These are phyloP conservation scores for Myrmophylax atrothorax DNA, from an alignment of 2,113 vertebrate genomes.

Conservation along the genomic window DNA sequence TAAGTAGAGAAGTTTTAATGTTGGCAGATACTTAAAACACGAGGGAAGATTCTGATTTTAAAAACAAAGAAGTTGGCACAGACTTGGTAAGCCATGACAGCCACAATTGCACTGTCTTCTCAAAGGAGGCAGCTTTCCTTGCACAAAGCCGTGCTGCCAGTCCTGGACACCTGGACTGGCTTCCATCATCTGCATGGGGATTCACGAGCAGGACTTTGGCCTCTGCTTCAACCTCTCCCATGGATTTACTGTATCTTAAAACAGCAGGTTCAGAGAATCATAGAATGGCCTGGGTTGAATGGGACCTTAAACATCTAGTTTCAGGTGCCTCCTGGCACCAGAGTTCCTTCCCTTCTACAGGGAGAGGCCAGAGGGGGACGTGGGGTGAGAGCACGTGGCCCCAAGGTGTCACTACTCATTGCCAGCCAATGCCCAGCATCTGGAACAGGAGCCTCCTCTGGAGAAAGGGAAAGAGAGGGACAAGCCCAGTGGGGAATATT, in stretches of 20 bases:
- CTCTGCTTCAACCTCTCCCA: background rate
- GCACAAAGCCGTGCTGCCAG: background rate
- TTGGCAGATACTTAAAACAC: constrained; percentile 14
- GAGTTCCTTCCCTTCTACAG: background rate
- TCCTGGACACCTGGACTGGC: background rate
- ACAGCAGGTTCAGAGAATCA: background rate
- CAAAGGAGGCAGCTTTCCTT: background rate
- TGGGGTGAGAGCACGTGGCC: fast-evolving
- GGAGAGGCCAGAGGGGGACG: background rate
- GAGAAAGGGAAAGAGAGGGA: background rate
- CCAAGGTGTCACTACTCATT: background rate
- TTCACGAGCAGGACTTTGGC: background rate
- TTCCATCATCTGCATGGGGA: background rate
- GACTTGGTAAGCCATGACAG: background rate
- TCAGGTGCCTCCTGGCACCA: background rate
- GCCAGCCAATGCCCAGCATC: background rate
- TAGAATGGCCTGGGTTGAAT: background rate
- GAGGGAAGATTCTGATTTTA: background rate
- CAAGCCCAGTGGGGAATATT: background rate
- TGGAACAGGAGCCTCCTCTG: background rate
- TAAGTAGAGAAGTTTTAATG: constrained; percentile 31
- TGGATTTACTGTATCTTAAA: background rate
- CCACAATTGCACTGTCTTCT: background rate
- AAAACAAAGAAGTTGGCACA: background rate
- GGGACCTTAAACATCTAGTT: background rate